Base-by-base conservation (phyloP, 2,888 invertebrate species). In the Lasioglossum zephyrum region DNA sequence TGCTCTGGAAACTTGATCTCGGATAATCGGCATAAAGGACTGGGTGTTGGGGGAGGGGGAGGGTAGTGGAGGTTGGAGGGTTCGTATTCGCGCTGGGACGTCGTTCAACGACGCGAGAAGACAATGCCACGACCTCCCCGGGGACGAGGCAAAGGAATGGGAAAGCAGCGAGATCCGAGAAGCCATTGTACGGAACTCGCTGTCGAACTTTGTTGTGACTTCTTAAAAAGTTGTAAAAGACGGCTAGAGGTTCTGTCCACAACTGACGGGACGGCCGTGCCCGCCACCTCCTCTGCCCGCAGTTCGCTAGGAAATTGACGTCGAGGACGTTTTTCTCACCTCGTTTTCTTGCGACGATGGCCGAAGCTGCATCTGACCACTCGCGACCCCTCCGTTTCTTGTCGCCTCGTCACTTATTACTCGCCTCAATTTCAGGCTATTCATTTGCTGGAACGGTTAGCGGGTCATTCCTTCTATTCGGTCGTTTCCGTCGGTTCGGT, bases 181-280 rank as follows among this genome's bases (percentile, higher is more conserved):
- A 89, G 89, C 92, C 92, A 94, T 94, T 94, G 93, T 93, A 91
- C 90, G 91, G 91, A 92, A 90, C 91, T 93, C 91, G 86, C 90
- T 89, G 88, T 91, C 90, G 90, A 92, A 93, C 92, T 94, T 93
- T 92, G 91, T 92, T 90, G 91, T 90, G 92, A 92, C 93, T 93
- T 93, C 91, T 92, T 91, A 92, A 92, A 93, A 93, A 94, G 92
- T 92, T 90, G 89, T 92, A 92, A 93, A 93, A 92, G 91, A 90
- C 90, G 88, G 87, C 79, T 82, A 88, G 86, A 87, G 90, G 86
- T 88, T 87, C 84, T 76, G 84, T 90, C 89, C 86, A 85, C 90
- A 79, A 80, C 82, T 86, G 87, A 85, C 91, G 90, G 91, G 87
- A 89, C 84, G 89, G 89, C 84, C 85, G 84, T 87, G 80, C 80